Conservation (phyloP, 2,113 vertebrate species). For the Oriolus oriolus region DNA sequence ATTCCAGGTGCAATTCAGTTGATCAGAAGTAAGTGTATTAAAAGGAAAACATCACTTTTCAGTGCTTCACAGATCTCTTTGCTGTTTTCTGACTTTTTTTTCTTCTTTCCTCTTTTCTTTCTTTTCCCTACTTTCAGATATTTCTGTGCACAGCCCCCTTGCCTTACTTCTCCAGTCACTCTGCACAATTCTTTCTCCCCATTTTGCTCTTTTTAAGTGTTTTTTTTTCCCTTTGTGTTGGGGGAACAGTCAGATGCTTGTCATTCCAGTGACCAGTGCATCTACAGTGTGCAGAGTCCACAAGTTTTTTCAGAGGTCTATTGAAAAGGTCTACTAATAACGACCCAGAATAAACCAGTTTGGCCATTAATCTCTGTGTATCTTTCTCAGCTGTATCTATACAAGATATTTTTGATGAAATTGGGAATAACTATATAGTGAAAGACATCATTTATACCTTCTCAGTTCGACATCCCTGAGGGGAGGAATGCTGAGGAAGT, state of each 20-base stretch:
- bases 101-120: not conserved
- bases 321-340: not conserved
- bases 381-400: not conserved
- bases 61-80: not conserved
- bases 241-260: not conserved
- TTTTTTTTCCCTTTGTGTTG: not conserved
- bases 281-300: not conserved
- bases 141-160: not conserved
- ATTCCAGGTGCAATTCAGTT: conserved; percentile 85
- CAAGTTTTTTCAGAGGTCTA: not conserved
- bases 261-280: not conserved
- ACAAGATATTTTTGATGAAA: not conserved
- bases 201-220: not conserved
- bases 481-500: not conserved
- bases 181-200: not conserved
- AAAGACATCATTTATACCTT: not conserved
- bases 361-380: not conserved
- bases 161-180: not conserved
- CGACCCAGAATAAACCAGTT: not conserved
- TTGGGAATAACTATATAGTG: not conserved
- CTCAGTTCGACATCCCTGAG: not conserved
- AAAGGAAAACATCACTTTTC: not conserved
- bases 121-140: not conserved
- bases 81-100: not conserved
- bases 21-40: conserved; percentile 86